A percentile compares a stretch with the other conserved stretches of the same genome.
These are phyloP conservation scores for Drosophila infuscata DNA, from an alignment of 2,888 invertebrate species.

Conservation along the genomic window DNA sequence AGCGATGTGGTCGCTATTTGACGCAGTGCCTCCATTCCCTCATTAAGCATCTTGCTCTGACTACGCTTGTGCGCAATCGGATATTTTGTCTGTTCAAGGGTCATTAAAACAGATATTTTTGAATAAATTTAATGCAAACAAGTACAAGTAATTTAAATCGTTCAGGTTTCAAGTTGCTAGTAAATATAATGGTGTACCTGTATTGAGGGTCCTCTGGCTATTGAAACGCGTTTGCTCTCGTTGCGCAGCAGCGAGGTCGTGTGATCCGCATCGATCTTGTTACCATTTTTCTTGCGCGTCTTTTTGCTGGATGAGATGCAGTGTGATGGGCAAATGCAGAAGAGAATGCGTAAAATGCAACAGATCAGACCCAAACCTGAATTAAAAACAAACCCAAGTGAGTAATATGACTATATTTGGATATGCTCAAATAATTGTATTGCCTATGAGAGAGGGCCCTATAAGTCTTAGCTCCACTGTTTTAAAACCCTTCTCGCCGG, in stretches of 20 bases:
- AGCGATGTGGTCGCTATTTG: slow-evolving; percentile 85
- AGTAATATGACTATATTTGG: neutral
- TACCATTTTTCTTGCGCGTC: slow-evolving; percentile 86
- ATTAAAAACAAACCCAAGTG: neutral
- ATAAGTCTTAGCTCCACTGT: slow-evolving; percentile 94
- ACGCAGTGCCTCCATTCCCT: slow-evolving; percentile 85
- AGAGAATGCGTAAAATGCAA: slow-evolving; percentile 92
- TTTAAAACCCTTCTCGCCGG: slow-evolving; percentile 95
- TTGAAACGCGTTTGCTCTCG: slow-evolving; percentile 85
- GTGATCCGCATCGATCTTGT: slow-evolving; percentile 85
- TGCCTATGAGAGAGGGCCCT: slow-evolving; percentile 91
- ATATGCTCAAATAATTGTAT: slow-evolving; percentile 26
- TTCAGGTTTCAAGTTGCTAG: neutral
- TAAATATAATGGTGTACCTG: slow-evolving; percentile 65
- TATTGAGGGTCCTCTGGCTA: slow-evolving; percentile 82
- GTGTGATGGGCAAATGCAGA: slow-evolving; percentile 93
- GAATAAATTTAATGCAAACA: neutral
- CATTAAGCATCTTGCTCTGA: slow-evolving; percentile 85
- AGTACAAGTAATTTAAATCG: neutral
- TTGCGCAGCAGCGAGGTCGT: slow-evolving; percentile 85
- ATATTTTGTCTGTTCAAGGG: slow-evolving; percentile 71
- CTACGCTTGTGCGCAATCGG: slow-evolving; percentile 84
- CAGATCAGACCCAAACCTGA: slow-evolving; percentile 91
- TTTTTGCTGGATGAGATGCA: slow-evolving; percentile 89
- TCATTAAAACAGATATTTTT: neutral